phyloP scores from a whole-genome alignment of 2,797 vertebrate species.

The Sternarchorhynchus goeldii region DNA sequence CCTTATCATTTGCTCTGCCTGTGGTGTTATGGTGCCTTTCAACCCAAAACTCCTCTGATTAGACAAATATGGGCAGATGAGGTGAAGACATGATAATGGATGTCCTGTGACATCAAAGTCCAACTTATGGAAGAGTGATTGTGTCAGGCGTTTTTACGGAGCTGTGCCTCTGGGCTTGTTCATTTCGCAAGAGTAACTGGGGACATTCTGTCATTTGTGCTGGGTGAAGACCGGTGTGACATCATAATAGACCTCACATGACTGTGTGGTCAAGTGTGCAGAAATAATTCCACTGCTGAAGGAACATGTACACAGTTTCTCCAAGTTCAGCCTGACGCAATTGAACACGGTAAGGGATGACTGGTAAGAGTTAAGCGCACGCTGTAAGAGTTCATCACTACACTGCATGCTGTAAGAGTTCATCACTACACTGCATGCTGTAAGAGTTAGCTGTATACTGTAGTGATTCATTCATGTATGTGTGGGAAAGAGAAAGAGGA shows the following conservation, averaged over 20 bases:
- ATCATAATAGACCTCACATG: slow-evolving; percentile 15
- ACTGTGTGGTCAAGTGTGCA: slow-evolving; percentile 17
- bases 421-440: too few relatives aligned
- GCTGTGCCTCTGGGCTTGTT: slow-evolving; percentile 26
- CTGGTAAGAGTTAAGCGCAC: too few relatives aligned
- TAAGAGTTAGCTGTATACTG: too few relatives aligned
- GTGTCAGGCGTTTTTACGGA: background rate
- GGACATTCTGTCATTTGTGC: slow-evolving; percentile 20
- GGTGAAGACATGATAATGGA: slow-evolving; percentile 10
- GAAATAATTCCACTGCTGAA: background rate
- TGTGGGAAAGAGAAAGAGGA: too few relatives aligned
- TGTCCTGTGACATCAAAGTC: background rate
- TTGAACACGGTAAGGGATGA: too few relatives aligned
- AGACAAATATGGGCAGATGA: slow-evolving; percentile 12
- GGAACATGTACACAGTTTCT: background rate
- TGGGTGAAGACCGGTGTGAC: slow-evolving; percentile 24
- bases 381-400: too few relatives aligned
- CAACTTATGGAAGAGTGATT: slow-evolving; percentile 29
- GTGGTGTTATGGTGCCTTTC: slow-evolving; percentile 32
- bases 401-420: too few relatives aligned
- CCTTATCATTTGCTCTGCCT: slow-evolving; percentile 22
- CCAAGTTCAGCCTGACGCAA: too few relatives aligned
- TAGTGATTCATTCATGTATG: too few relatives aligned
- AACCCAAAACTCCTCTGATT: slow-evolving; percentile 36
- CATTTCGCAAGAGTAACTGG: slow-evolving; percentile 13